phyloP scores from a whole-genome alignment of 2,888 invertebrate genomes.

The Lycocerus yunnanus region DNA sequence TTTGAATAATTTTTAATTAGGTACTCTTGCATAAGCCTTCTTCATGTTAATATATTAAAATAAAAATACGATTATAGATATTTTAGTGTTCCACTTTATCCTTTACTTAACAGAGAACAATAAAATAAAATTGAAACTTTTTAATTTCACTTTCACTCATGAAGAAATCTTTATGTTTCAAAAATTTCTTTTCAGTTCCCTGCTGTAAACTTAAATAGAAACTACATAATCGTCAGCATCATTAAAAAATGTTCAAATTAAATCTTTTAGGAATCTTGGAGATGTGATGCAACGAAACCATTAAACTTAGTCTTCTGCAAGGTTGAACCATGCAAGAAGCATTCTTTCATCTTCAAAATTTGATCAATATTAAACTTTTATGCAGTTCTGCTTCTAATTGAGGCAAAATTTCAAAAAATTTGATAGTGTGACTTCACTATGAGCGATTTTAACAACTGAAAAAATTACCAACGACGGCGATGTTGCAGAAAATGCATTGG shows the following conservation, averaged over 20 bases:
- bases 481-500: no score
- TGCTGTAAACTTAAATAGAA: not conserved
- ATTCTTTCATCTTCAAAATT: no score
- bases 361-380: no score
- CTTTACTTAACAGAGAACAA: not conserved
- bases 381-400: no score
- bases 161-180: not conserved
- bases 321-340: no score
- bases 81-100: not conserved
- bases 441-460: no score
- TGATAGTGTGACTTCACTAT: no score
- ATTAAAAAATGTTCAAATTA: not conserved
- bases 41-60: not conserved
- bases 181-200: not conserved
- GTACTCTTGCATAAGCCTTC: not conserved
- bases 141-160: not conserved
- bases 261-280: not conserved
- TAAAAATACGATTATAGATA: not conserved
- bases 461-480: no score
- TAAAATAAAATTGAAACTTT: not conserved
- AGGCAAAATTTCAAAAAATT: no score
- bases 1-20: not conserved
- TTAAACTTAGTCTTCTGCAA: no score
- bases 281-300: no score
- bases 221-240: not conserved